Percentiles rank a stretch among this genome's conserved stretches.
Evolutionary conservation across 92 coral and sea anemone species (phyloP).

Genomic region (Porites lobata): DNA sequence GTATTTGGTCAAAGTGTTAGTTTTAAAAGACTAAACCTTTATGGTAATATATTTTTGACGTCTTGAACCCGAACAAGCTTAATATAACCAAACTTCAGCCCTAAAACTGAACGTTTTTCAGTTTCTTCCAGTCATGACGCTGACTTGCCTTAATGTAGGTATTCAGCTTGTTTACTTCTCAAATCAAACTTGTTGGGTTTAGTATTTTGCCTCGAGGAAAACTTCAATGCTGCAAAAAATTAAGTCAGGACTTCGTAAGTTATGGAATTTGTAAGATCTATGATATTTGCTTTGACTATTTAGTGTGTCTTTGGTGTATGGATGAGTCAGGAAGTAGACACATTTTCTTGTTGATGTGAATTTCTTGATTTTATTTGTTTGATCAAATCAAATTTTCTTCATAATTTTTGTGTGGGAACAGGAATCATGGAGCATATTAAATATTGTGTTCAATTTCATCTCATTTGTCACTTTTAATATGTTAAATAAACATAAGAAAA

Average conservation of each 20-base stretch:
- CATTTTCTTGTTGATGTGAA: no score
- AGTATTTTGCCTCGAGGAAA: background rate
- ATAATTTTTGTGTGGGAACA: no score
- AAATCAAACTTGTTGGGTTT: background rate
- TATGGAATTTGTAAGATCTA: background rate
- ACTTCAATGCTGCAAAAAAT: slow-evolving; percentile 25
- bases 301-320: background rate
- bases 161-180: background rate
- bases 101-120: slow-evolving; percentile 10
- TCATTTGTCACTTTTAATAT: no score
- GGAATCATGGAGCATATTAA: no score
- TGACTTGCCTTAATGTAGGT: background rate
- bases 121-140: background rate
- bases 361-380: no score
- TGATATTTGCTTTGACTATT: background rate
- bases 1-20: slow-evolving; percentile 22
- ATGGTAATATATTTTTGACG: background rate
- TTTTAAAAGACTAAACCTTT: slow-evolving; percentile 5
- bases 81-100: background rate
- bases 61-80: background rate
- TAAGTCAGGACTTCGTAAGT: slow-evolving; percentile 40
- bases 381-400: no score
- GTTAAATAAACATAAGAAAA: no score
- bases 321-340: slow-evolving; percentile 3
- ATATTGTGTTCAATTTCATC: no score